Percentiles rank a stretch among this genome's conserved stretches.
phyloP scores from a whole-genome alignment of 1,140 invertebrate species.

The Drosophila tani region DNA sequence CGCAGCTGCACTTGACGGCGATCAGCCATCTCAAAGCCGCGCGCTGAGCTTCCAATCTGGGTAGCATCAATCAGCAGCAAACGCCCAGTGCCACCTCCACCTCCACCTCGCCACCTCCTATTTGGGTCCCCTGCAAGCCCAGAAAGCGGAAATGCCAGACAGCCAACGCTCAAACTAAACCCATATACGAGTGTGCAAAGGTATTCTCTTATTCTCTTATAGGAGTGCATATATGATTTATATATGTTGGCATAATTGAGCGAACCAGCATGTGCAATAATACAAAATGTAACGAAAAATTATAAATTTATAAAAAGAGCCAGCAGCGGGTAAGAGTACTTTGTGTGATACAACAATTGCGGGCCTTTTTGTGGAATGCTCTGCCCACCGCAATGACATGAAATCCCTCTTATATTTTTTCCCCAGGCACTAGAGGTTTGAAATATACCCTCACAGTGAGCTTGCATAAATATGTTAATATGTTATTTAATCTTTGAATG shows the following conservation, averaged over 20 bases:
- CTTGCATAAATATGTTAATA: background rate
- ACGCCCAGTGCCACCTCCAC: slow-evolving; percentile 42
- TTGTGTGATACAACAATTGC: slow-evolving; percentile 21
- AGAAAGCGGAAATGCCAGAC: slow-evolving; percentile 62
- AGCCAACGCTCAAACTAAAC: slow-evolving; percentile 59
- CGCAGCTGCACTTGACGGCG: slow-evolving; percentile 41
- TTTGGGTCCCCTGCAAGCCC: background rate
- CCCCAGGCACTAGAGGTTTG: background rate
- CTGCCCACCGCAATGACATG: slow-evolving; percentile 24
- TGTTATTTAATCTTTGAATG: background rate
- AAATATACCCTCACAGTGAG: slow-evolving; percentile 10
- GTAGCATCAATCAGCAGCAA: slow-evolving; percentile 34
- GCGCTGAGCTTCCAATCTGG: slow-evolving; percentile 16
- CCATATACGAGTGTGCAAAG: slow-evolving; percentile 17
- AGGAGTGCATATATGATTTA: slow-evolving; percentile 19
- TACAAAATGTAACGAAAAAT: slow-evolving; percentile 45
- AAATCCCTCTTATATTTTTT: slow-evolving; percentile 21
- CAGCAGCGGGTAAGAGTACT: slow-evolving; percentile 10
- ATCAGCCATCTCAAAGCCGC: slow-evolving; percentile 20
- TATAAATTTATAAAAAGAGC: slow-evolving; percentile 44
- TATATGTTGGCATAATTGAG: slow-evolving; percentile 37
- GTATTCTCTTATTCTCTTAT: slow-evolving; percentile 16
- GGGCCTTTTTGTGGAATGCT: slow-evolving; percentile 11
- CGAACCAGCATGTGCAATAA: slow-evolving; percentile 36
- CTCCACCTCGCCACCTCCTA: slow-evolving; percentile 5